These are phyloP conservation scores for Eleutherodactylus coqui DNA, from an alignment of 2,797 vertebrate species.

Conservation along the genomic window DNA sequence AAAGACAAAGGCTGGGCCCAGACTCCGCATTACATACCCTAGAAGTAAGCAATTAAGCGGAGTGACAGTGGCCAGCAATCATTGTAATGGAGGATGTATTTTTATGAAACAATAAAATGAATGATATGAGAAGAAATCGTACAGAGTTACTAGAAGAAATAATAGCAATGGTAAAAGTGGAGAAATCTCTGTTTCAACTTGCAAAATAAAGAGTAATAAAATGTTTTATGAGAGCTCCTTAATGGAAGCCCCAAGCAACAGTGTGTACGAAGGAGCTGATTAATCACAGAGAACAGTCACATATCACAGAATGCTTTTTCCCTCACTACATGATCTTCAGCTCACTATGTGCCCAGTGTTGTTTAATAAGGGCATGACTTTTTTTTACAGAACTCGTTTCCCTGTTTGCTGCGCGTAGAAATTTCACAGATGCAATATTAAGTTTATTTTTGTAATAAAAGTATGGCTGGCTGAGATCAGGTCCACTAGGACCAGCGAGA, in stretches of 20 bases:
- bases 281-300: slow-evolving; percentile 32
- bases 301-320: slow-evolving; percentile 6
- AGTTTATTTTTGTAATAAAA: not conserved
- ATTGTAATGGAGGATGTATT: not conserved
- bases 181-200: slow-evolving; percentile 30
- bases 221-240: slow-evolving; percentile 45
- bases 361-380: not conserved
- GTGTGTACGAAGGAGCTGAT: not conserved
- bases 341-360: not conserved
- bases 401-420: not conserved
- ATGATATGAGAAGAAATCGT: slow-evolving; percentile 8
- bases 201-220: slow-evolving; percentile 38
- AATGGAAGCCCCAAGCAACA: slow-evolving; percentile 38
- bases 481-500: not conserved
- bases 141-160: not conserved
- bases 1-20: not conserved
- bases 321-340: not conserved
- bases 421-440: not conserved
- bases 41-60: not conserved
- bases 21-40: not conserved
- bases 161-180: slow-evolving; percentile 4
- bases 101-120: slow-evolving; percentile 45
- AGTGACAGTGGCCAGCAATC: slow-evolving; percentile 1
- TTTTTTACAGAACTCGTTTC: not conserved
- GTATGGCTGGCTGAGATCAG: too few relatives aligned